phyloP scores from a whole-genome alignment of 2,113 vertebrate species.

The Neolamprologus caudopunctatus region DNA sequence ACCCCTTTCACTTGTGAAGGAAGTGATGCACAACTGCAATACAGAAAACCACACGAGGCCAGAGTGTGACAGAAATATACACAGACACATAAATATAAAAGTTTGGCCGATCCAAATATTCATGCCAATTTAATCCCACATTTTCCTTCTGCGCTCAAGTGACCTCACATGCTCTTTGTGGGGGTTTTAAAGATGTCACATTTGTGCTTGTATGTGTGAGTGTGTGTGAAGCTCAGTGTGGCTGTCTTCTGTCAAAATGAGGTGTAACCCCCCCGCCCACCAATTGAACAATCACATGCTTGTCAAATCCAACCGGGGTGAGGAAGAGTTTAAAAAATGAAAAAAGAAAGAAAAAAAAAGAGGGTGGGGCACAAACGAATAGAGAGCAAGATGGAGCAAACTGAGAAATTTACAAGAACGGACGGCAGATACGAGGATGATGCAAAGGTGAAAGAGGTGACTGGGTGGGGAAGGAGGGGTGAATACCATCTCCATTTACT shows the following conservation, averaged over 20 bases:
- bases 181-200: slow-evolving; percentile 34
- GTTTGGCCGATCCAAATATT: slow-evolving; percentile 50
- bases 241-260: slow-evolving; percentile 51
- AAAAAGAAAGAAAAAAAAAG: not conserved
- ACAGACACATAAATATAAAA: slow-evolving; percentile 70
- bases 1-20: slow-evolving; percentile 24
- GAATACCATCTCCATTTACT: slow-evolving; percentile 61
- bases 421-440: slow-evolving; percentile 48
- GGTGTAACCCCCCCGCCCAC: not conserved
- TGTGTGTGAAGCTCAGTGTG: slow-evolving; percentile 35
- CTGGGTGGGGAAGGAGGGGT: not conserved
- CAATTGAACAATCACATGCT: slow-evolving; percentile 42
- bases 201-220: slow-evolving; percentile 69
- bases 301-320: slow-evolving; percentile 38
- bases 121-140: slow-evolving; percentile 42
- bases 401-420: slow-evolving; percentile 54
- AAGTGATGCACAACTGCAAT: slow-evolving; percentile 48
- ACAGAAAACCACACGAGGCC: slow-evolving; percentile 55
- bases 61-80: slow-evolving; percentile 68
- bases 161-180: not conserved
- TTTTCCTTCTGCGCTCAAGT: slow-evolving; percentile 2
- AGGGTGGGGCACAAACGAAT: not conserved
- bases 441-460: slow-evolving; percentile 19
- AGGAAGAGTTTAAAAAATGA: not conserved
- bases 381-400: slow-evolving; percentile 29